phyloP scores from a whole-genome alignment of 2,888 invertebrate species.

The Tipula helvola region DNA sequence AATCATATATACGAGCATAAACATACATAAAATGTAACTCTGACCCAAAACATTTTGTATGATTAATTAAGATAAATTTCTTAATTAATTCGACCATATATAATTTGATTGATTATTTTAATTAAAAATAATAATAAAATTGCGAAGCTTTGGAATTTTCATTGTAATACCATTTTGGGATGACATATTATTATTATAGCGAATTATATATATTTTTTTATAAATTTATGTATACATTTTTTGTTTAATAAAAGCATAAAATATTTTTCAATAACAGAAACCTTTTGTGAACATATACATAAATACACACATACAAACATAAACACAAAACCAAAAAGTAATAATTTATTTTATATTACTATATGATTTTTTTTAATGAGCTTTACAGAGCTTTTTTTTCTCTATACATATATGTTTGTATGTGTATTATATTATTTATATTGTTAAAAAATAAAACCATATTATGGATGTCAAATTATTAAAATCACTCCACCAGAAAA shows the following conservation, averaged over 20 bases:
- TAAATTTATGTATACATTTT: not conserved
- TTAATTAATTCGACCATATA: not conserved
- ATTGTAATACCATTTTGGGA: not conserved
- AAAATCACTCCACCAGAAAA: slow-evolving; percentile 4
- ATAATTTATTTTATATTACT: not conserved
- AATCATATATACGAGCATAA: not conserved
- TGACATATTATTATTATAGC: not conserved
- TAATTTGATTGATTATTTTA: not conserved
- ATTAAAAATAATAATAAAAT: not conserved
- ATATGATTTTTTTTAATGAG: not conserved
- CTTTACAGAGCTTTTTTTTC: not conserved
- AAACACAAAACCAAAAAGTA: not conserved
- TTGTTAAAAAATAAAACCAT: not conserved
- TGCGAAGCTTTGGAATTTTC: not conserved
- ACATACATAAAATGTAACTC: no score
- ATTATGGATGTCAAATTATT: not conserved
- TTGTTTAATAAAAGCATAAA: not conserved
- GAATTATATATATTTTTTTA: not conserved
- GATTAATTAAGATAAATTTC: not conserved
- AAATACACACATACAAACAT: not conserved
- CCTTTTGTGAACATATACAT: not conserved
- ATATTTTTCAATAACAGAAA: slow-evolving; percentile 4
- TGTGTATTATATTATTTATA: not conserved
- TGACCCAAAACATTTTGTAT: not conserved
- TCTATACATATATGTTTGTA: not conserved